Conservation (phyloP, 2,888 invertebrate species). For the Cantharis rustica region DNA sequence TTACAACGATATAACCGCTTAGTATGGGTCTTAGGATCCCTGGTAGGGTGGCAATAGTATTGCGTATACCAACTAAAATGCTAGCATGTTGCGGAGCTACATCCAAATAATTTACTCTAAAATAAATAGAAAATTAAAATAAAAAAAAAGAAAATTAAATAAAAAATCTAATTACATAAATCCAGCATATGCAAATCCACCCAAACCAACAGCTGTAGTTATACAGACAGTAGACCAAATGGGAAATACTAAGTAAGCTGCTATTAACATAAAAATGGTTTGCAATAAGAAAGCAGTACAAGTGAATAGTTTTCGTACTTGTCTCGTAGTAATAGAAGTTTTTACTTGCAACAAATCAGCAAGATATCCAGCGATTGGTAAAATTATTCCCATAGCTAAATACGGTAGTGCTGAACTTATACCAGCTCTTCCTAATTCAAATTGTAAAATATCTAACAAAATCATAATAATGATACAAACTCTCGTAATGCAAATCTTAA, state of each 20-base stretch:
- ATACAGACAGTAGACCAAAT: slow-evolving; percentile 78
- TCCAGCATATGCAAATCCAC: slow-evolving; percentile 92
- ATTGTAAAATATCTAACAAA: slow-evolving; percentile 70
- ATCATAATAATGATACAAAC: background rate
- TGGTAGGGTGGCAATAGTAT: slow-evolving; percentile 88
- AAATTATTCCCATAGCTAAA: slow-evolving; percentile 81
- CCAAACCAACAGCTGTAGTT: slow-evolving; percentile 86
- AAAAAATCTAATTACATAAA: slow-evolving; percentile 69
- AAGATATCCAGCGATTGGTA: slow-evolving; percentile 80
- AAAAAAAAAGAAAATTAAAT: too few relatives aligned
- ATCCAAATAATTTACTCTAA: slow-evolving; percentile 83
- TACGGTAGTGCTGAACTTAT: slow-evolving; percentile 87
- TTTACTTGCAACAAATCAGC: slow-evolving; percentile 78
- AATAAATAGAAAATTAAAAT: slow-evolving; percentile 26
- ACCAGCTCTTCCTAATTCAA: slow-evolving; percentile 78
- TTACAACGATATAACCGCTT: slow-evolving; percentile 76
- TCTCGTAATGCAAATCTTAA: background rate
- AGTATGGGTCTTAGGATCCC: slow-evolving; percentile 89
- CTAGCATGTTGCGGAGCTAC: slow-evolving; percentile 91
- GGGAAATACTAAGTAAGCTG: slow-evolving; percentile 74
- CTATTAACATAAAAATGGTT: slow-evolving; percentile 84
- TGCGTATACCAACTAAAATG: slow-evolving; percentile 89
- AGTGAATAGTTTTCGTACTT: slow-evolving; percentile 71
- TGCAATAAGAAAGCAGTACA: slow-evolving; percentile 76
- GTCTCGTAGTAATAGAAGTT: slow-evolving; percentile 71